These are phyloP conservation scores for Agrotis puta DNA, from an alignment of 2,888 invertebrate genomes.

Conservation along the genomic window DNA sequence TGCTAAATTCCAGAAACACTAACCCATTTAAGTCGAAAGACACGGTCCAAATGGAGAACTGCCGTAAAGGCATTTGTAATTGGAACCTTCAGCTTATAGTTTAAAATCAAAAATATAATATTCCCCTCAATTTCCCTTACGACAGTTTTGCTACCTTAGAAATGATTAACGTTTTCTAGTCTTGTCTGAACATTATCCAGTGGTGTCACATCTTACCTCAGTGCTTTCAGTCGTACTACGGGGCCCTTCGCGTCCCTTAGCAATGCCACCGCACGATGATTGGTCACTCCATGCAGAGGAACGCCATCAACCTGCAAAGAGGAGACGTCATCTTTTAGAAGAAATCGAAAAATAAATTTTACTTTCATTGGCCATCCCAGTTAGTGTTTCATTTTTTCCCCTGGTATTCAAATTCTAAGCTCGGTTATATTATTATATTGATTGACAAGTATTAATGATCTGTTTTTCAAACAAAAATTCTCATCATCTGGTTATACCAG, in stretches of 20 bases:
- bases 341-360: not conserved
- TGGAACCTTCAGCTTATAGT: no score
- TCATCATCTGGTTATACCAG: no score
- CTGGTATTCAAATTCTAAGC: no score
- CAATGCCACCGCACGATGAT: slow-evolving; percentile 97
- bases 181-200: slow-evolving; percentile 9
- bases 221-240: slow-evolving; percentile 82
- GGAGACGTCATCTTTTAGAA: not conserved
- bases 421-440: no score
- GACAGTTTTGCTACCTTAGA: no score
- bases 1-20: not conserved
- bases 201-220: slow-evolving; percentile 74
- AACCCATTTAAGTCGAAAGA: not conserved
- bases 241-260: slow-evolving; percentile 94
- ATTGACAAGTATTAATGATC: no score
- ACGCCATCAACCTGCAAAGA: slow-evolving; percentile 93
- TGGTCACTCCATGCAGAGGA: slow-evolving; percentile 96
- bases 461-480: no score
- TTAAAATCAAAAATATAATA: not conserved
- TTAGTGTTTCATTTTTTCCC: no score
- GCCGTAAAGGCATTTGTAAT: not conserved
- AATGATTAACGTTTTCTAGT: not conserved
- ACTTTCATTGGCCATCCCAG: no score
- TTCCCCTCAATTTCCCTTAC: not conserved
- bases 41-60: no score